Evolutionary conservation across 92 coral and sea anemone species (phyloP).

Genomic region (Epizoanthus rinbou): DNA sequence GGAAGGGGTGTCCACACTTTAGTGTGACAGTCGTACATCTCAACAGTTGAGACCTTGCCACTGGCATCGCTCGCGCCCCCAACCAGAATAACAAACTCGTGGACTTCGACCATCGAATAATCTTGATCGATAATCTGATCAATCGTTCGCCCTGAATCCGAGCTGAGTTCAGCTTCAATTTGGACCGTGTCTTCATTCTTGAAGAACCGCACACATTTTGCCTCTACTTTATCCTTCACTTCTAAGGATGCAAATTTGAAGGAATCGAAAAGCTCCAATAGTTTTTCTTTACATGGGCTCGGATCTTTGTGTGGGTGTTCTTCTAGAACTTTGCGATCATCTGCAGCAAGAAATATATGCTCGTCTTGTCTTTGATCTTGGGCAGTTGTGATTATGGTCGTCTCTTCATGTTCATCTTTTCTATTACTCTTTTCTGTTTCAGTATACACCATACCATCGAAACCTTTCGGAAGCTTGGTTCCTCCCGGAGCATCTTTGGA

Average conservation of each 20-base stretch:
- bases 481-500: conserved; percentile 14
- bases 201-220: conserved; percentile 58
- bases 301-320: conserved; percentile 20
- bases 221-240: conserved; percentile 71
- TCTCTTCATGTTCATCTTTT: neutral
- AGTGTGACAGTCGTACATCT: conserved; percentile 62
- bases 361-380: neutral
- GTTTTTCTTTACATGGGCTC: conserved; percentile 39
- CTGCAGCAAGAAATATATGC: neutral
- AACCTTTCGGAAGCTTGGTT: conserved; percentile 30
- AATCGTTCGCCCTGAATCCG: conserved; percentile 41
- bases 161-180: conserved; percentile 30
- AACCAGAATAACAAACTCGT: conserved; percentile 64
- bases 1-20: conserved; percentile 61
- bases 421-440: neutral
- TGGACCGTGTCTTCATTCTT: conserved; percentile 40
- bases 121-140: conserved; percentile 56
- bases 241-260: conserved; percentile 47
- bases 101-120: conserved; percentile 78
- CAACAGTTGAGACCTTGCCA: conserved; percentile 50
- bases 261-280: conserved; percentile 39
- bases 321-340: neutral
- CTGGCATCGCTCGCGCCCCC: conserved; percentile 74
- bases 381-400: neutral
- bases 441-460: conserved; percentile 21